A percentile compares a stretch with the other conserved stretches of the same genome.
These are phyloP conservation scores for Plusia festucae DNA, from an alignment of 2,888 invertebrate species.

Conservation along the genomic window DNA sequence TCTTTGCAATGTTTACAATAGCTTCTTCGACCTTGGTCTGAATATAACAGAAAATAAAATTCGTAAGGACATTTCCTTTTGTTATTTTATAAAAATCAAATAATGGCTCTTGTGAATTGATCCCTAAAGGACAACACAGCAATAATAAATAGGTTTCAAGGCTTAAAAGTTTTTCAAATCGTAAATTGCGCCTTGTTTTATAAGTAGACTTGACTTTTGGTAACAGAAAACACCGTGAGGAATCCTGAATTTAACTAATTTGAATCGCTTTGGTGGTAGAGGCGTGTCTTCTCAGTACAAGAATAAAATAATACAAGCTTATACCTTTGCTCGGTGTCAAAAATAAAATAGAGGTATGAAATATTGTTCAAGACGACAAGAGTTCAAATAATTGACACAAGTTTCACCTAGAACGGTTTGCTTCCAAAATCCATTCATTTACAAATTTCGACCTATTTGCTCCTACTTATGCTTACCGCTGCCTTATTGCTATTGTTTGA, in stretches of 20 bases:
- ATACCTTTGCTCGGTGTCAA: neutral
- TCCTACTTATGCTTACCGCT: no score
- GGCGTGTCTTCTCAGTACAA: neutral
- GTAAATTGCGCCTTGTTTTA: neutral
- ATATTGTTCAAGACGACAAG: no score
- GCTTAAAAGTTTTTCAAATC: neutral
- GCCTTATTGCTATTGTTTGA: no score
- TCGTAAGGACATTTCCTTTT: no score
- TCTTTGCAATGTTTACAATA: neutral
- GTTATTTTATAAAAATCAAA: neutral
- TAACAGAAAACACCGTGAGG: conserved; percentile 1
- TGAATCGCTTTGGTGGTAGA: neutral
- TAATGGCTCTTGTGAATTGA: neutral
- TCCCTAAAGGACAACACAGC: neutral
- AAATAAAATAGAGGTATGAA: neutral
- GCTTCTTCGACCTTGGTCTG: neutral
- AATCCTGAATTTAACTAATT: neutral
- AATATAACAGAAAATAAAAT: neutral
- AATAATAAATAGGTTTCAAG: neutral
- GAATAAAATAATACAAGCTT: neutral
- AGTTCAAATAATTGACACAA: no score
- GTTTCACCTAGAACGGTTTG: no score
- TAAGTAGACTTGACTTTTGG: neutral
- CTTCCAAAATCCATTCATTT: no score
- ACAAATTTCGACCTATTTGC: no score